Conservation (phyloP, 2,888 invertebrate genomes). For the Hydropsyche betteni region DNA sequence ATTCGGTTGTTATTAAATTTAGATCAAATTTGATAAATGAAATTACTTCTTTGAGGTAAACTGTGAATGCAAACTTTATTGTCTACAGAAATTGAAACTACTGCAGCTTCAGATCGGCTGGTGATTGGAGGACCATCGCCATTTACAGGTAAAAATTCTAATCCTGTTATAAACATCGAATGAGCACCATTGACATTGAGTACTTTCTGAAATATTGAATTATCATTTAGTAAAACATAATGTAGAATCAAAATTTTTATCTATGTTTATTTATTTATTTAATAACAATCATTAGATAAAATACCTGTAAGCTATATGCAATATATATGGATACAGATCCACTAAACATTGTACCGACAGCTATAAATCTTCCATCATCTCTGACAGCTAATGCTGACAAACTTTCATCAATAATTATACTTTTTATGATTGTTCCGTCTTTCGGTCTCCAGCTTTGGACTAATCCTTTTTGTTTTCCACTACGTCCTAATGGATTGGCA, state of each 20-base stretch:
- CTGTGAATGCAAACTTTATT: slow-evolving; percentile 91
- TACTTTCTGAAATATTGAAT: slow-evolving; percentile 70
- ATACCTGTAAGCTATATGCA: slow-evolving; percentile 88
- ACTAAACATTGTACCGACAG: slow-evolving; percentile 92
- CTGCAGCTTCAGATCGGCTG: slow-evolving; percentile 82
- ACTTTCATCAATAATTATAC: slow-evolving; percentile 75
- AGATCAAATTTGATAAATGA: slow-evolving; percentile 38
- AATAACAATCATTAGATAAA: slow-evolving; percentile 33
- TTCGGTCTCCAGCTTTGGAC: slow-evolving; percentile 82
- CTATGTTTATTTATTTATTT: too few species aligned
- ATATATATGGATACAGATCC: slow-evolving; percentile 91
- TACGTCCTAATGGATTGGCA: slow-evolving; percentile 80
- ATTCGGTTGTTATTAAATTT: slow-evolving; percentile 38
- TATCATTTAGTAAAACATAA: not conserved
- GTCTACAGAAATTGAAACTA: slow-evolving; percentile 95
- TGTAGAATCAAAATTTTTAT: not conserved
- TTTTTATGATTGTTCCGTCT: slow-evolving; percentile 68
- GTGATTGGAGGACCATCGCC: slow-evolving; percentile 77
- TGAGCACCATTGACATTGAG: slow-evolving; percentile 87
- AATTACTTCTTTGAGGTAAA: slow-evolving; percentile 81
- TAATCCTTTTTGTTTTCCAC: slow-evolving; percentile 77
- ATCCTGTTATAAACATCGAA: slow-evolving; percentile 96
- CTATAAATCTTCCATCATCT: slow-evolving; percentile 92
- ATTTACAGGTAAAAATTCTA: slow-evolving; percentile 87
- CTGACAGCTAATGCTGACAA: slow-evolving; percentile 86